Conservation (phyloP, 2,888 invertebrate species). For the Pandemis corylana region DNA sequence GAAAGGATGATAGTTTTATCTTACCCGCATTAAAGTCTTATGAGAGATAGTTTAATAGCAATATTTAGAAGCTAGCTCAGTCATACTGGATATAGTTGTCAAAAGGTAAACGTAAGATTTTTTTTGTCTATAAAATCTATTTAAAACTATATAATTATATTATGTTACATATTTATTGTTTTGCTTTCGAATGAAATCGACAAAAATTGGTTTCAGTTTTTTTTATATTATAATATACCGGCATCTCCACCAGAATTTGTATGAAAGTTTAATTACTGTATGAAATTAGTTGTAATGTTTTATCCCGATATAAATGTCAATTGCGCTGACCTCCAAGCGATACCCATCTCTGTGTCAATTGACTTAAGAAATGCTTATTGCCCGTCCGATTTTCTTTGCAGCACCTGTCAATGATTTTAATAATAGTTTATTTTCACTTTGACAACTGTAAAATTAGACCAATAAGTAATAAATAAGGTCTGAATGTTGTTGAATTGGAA, state of each 20-base stretch:
- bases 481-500: no score
- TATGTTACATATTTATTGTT: not conserved
- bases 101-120: not conserved
- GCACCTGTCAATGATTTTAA: no score
- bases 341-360: not conserved
- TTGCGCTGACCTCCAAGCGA: not conserved
- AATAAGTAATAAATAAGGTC: no score
- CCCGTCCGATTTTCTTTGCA: not conserved
- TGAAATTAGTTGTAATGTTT: no score
- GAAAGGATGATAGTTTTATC: not conserved
- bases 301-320: not conserved
- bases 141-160: not conserved
- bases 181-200: not conserved
- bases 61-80: not conserved
- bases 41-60: slow-evolving; percentile 1
- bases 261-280: not conserved
- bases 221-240: not conserved
- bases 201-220: not conserved
- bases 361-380: not conserved
- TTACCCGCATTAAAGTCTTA: slow-evolving; percentile 18
- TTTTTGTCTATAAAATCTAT: not conserved
- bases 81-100: not conserved
- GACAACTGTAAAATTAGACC: no score
- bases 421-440: no score
- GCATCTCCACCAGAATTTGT: not conserved